Conservation (phyloP, 2,888 invertebrate species). For the Stegophylla sp. region DNA sequence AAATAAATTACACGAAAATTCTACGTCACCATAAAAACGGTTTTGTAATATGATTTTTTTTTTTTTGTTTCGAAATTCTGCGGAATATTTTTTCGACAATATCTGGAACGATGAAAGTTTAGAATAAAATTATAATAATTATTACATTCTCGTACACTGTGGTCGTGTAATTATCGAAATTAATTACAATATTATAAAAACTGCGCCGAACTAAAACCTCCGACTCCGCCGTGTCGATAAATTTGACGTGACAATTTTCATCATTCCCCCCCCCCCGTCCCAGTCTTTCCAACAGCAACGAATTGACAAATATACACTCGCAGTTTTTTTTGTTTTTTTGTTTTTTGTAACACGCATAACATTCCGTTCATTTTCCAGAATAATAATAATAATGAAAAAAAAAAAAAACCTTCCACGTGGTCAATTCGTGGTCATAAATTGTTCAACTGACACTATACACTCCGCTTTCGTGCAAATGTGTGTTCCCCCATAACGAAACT, state of each 20-base stretch:
- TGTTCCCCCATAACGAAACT: constrained; percentile 30
- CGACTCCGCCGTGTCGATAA: background rate
- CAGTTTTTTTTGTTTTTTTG: too few relatives aligned
- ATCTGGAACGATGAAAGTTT: too few relatives aligned
- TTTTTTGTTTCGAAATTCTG: too few relatives aligned
- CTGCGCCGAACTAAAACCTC: background rate
- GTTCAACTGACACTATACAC: constrained; percentile 38
- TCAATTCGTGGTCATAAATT: constrained; percentile 48
- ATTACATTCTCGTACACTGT: too few relatives aligned
- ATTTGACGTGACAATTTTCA: constrained; percentile 19
- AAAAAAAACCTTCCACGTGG: constrained; percentile 32
- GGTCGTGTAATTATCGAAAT: too few relatives aligned
- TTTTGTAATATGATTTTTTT: too few relatives aligned
- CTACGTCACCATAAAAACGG: too few relatives aligned
- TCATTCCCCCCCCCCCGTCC: background rate
- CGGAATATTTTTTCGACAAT: too few relatives aligned
- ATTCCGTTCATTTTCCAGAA: constrained; percentile 28
- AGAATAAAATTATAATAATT: too few relatives aligned
- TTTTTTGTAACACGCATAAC: constrained; percentile 9
- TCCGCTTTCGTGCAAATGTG: constrained; percentile 15
- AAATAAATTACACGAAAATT: too few relatives aligned
- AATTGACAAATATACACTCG: constrained; percentile 44
- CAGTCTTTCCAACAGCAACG: too few relatives aligned
- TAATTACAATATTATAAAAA: background rate
- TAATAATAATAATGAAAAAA: too few relatives aligned